These are phyloP conservation scores for Idaea aversata DNA, from an alignment of 2,888 invertebrate species.

Conservation along the genomic window DNA sequence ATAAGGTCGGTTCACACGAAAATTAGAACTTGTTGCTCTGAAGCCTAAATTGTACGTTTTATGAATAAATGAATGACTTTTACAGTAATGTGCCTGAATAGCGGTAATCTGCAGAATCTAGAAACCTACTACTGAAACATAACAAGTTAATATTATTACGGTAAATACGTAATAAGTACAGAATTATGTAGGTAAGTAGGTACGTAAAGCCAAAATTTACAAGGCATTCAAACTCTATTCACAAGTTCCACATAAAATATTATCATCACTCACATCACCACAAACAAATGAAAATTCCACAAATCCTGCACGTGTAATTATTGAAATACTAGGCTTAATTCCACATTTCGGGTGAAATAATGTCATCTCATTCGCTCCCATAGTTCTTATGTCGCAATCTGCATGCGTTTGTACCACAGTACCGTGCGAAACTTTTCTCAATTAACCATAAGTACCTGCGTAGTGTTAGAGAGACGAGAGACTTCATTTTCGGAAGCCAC, in stretches of 20 bases:
- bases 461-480: slow-evolving; percentile 34
- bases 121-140: background rate
- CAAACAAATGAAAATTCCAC: background rate
- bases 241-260: background rate
- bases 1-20: slow-evolving; percentile 18
- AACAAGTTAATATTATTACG: background rate
- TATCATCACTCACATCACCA: background rate
- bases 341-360: slow-evolving; percentile 17
- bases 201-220: background rate
- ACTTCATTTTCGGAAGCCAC: slow-evolving; percentile 68
- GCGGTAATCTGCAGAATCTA: too few species aligned
- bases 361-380: slow-evolving; percentile 22
- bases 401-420: slow-evolving; percentile 46
- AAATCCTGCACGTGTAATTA: background rate
- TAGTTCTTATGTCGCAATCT: slow-evolving; percentile 46
- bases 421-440: slow-evolving; percentile 75
- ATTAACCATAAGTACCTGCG: slow-evolving; percentile 38
- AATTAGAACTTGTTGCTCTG: slow-evolving; percentile 14
- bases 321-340: slow-evolving; percentile 5
- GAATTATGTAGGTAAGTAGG: background rate
- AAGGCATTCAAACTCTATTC: slow-evolving; percentile 1
- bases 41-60: slow-evolving; percentile 7
- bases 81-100: too few species aligned
- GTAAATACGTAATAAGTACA: background rate
- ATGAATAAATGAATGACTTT: background rate